These are phyloP conservation scores for Clistopyga incitator DNA, from an alignment of 2,888 invertebrate species.

Conservation along the genomic window DNA sequence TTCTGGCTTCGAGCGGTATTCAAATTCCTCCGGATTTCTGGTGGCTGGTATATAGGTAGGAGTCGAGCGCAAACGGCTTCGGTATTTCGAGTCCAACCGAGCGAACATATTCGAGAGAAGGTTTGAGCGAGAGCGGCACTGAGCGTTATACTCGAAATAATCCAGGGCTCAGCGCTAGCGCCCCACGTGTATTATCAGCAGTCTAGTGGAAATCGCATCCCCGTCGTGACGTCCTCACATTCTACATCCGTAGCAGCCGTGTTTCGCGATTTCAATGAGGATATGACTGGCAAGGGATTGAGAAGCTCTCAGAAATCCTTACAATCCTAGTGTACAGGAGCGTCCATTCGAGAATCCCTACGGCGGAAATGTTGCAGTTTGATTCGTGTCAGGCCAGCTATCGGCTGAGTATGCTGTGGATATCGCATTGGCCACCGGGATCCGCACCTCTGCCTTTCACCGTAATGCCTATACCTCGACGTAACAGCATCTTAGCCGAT, in stretches of 20 bases:
- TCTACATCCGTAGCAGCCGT: conserved; percentile 45
- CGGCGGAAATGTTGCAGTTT: conserved; percentile 20
- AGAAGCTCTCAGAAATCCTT: conserved; percentile 22
- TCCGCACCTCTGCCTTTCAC: conserved; percentile 18
- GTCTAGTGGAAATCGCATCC: conserved; percentile 63
- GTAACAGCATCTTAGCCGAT: conserved; percentile 55
- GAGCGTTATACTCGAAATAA: conserved; percentile 63
- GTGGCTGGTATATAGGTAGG: conserved; percentile 43
- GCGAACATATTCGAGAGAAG: conserved; percentile 57
- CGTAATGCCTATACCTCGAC: conserved; percentile 9
- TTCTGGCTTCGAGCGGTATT: conserved; percentile 57
- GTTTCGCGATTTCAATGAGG: conserved; percentile 43
- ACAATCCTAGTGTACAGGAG: background rate
- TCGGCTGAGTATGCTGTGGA: background rate
- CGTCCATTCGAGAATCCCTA: conserved; percentile 13
- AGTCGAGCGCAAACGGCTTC: conserved; percentile 31
- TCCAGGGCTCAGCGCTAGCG: conserved; percentile 44
- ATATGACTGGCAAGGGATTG: conserved; percentile 7
- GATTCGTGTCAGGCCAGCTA: conserved; percentile 17
- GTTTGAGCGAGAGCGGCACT: conserved; percentile 22
- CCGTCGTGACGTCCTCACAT: conserved; percentile 54
- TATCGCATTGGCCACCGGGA: conserved; percentile 18
- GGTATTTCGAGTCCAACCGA: conserved; percentile 60
- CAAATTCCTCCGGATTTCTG: conserved; percentile 63
- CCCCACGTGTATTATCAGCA: conserved; percentile 61